A percentile compares a stretch with the other conserved stretches of the same genome.
Conservation (phyloP, 2,113 vertebrate species). For the Prunella himalayana region DNA sequence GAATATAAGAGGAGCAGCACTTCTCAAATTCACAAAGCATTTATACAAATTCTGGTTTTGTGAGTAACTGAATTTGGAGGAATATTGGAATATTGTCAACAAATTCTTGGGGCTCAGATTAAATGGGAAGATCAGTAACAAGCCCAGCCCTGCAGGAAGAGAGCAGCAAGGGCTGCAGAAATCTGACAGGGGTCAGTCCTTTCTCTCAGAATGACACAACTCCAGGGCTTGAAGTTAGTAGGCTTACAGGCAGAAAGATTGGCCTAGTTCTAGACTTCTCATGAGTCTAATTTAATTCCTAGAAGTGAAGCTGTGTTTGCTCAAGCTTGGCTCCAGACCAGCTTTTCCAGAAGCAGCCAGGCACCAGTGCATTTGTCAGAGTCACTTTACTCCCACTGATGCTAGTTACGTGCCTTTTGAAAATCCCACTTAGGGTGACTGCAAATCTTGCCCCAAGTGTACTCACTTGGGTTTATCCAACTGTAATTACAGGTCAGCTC, state of each 20-base stretch:
- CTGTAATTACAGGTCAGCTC: neutral
- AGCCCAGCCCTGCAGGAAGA: neutral
- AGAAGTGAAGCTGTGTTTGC: neutral
- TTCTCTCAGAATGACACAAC: neutral
- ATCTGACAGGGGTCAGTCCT: neutral
- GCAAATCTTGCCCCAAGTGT: neutral
- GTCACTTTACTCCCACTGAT: constrained; percentile 13
- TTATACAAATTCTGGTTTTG: neutral
- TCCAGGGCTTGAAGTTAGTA: neutral
- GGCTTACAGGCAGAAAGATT: neutral
- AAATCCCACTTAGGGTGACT: neutral
- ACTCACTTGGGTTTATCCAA: neutral
- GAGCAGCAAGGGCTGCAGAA: neutral
- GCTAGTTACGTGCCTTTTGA: neutral
- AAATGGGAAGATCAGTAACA: neutral
- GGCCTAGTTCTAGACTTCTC: neutral
- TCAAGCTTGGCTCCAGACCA: neutral
- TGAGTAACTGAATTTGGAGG: neutral
- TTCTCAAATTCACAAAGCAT: neutral
- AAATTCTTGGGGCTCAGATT: neutral
- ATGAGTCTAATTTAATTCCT: neutral
- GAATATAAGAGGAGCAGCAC: neutral
- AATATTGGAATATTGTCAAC: neutral
- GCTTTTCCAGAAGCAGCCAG: constrained; percentile 19
- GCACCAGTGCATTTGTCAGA: constrained; percentile 15